phyloP scores from a whole-genome alignment of 2,888 invertebrate genomes.

The Celastrina argiolus region DNA sequence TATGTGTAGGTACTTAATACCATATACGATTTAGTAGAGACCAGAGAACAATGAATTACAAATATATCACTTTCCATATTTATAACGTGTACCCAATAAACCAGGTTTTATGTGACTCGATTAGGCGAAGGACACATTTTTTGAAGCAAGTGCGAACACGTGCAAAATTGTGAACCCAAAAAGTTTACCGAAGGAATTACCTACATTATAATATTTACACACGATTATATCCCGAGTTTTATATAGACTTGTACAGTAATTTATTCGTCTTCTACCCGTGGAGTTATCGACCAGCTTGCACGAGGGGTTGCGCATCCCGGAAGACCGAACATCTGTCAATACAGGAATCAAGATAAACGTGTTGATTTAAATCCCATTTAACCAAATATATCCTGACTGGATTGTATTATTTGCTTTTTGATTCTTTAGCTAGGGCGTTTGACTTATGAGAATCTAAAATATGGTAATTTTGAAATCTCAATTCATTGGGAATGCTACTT shows the following conservation, averaged over 20 bases:
- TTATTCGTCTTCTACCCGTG: conserved; percentile 1
- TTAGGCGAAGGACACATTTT: conserved; percentile 2
- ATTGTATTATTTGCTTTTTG: conserved; percentile 29
- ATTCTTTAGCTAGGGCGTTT: neutral
- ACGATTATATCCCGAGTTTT: neutral
- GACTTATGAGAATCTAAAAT: no score
- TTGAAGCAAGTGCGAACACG: neutral
- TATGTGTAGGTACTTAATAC: neutral
- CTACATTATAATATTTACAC: neutral
- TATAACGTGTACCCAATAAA: neutral
- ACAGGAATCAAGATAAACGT: conserved; percentile 15
- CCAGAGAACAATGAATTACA: conserved; percentile 5
- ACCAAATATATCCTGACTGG: conserved; percentile 39
- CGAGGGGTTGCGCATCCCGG: conserved; percentile 20
- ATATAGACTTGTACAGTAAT: neutral
- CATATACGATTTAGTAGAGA: neutral
- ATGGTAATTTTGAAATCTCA: neutral
- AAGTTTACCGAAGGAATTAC: neutral
- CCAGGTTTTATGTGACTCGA: neutral
- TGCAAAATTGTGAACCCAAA: neutral
- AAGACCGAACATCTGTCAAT: conserved; percentile 19
- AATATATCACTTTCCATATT: neutral
- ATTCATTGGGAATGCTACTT: no score
- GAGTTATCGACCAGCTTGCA: conserved; percentile 17
- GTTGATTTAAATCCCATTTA: conserved; percentile 8